phyloP scores from a whole-genome alignment of 2,113 vertebrate genomes.

The Takifugu flavidus region DNA sequence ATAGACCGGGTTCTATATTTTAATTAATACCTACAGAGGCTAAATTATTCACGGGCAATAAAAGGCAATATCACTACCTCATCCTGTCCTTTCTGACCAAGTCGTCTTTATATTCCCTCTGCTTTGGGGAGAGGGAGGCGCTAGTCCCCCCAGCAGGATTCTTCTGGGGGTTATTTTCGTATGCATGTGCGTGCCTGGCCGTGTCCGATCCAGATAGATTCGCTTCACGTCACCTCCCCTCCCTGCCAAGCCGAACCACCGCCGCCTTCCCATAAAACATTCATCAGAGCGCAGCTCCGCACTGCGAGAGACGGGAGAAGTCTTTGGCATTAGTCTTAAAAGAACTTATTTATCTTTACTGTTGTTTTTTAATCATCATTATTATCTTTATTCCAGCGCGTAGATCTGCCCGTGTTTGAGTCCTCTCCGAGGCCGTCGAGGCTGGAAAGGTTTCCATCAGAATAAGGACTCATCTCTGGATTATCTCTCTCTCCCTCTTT shows the following conservation, averaged over 20 bases:
- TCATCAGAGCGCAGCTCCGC: conserved; percentile 78
- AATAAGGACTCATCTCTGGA: conserved; percentile 63
- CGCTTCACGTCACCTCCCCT: conserved; percentile 84
- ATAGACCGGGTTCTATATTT: too few relatives aligned
- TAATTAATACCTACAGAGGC: too few relatives aligned
- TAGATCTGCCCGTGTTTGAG: too few relatives aligned
- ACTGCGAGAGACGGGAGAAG: conserved; percentile 32
- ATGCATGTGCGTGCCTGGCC: conserved; percentile 57
- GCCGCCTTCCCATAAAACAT: conserved; percentile 89
- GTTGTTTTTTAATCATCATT: neutral
- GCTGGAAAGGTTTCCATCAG: conserved; percentile 61
- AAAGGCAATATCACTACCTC: neutral
- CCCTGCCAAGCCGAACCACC: conserved; percentile 20
- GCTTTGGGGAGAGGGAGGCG: conserved; percentile 8
- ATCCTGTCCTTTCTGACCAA: neutral
- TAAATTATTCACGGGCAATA: neutral
- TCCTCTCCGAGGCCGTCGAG: too few relatives aligned
- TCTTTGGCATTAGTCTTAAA: neutral
- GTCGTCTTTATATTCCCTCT: too few relatives aligned
- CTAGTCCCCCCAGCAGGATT: conserved; percentile 16
- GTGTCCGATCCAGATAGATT: conserved; percentile 83
- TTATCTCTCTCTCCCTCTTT: conserved; percentile 31
- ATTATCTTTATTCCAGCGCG: too few relatives aligned
- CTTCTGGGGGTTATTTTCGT: conserved; percentile 16
- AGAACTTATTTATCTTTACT: neutral